Conservation (phyloP, 2,888 invertebrate genomes). For the Cephus nigrinus region DNA sequence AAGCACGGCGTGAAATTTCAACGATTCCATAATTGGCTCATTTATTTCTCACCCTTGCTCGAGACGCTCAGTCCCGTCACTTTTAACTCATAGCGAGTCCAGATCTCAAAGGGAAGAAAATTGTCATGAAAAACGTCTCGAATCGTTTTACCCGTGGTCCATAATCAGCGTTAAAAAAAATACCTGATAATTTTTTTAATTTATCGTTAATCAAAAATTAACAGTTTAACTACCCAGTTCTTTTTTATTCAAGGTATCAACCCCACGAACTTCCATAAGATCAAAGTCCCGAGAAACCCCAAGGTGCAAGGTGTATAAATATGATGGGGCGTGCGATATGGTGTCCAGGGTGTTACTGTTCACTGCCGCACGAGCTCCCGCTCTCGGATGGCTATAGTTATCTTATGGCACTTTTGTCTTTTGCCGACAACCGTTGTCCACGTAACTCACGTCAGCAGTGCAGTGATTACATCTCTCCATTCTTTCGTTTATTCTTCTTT, state of each 20-base stretch:
- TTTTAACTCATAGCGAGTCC: neutral
- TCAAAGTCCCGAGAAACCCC: slow-evolving; percentile 34
- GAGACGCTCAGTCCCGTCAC: neutral
- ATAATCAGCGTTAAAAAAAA: neutral
- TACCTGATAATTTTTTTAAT: neutral
- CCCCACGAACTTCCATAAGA: slow-evolving; percentile 21
- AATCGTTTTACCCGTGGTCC: neutral
- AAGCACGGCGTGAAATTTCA: slow-evolving; percentile 54
- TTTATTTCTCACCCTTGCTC: slow-evolving; percentile 33
- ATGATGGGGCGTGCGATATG: slow-evolving; percentile 50
- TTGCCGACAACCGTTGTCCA: slow-evolving; percentile 48
- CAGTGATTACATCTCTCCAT: slow-evolving; percentile 50
- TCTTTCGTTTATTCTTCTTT: slow-evolving; percentile 28
- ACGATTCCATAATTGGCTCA: slow-evolving; percentile 57
- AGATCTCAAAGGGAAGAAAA: neutral
- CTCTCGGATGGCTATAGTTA: neutral
- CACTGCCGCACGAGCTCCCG: slow-evolving; percentile 37
- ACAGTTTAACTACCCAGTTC: neutral
- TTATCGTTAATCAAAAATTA: neutral
- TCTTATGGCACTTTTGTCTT: slow-evolving; percentile 40
- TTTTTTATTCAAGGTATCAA: neutral
- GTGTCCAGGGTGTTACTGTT: slow-evolving; percentile 42
- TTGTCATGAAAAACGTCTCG: neutral
- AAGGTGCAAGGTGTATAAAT: slow-evolving; percentile 50
- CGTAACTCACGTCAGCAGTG: slow-evolving; percentile 53